phyloP scores from a whole-genome alignment of 2,113 vertebrate genomes.

The Cololabis saira region DNA sequence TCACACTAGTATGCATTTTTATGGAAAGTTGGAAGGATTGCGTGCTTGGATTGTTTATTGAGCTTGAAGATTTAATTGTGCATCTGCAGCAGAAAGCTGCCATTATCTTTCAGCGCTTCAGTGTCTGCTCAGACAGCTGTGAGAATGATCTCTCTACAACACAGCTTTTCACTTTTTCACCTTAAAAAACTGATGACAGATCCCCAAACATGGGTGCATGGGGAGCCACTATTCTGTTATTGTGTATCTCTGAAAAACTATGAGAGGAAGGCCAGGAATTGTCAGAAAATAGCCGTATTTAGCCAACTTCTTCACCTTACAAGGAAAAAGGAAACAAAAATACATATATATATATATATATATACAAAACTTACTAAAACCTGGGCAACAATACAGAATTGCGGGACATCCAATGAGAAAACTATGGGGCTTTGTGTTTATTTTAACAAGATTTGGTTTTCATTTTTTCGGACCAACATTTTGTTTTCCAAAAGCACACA shows the following conservation, averaged over 20 bases:
- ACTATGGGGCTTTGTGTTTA: too few relatives aligned
- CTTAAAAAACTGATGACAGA: slow-evolving; percentile 43
- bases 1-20: neutral
- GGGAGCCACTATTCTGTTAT: slow-evolving; percentile 22
- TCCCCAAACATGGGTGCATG: slow-evolving; percentile 41
- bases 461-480: too few relatives aligned
- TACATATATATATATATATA: slow-evolving; percentile 17
- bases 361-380: too few relatives aligned
- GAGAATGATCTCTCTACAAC: slow-evolving; percentile 32
- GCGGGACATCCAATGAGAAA: too few relatives aligned
- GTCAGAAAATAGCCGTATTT: slow-evolving; percentile 29
- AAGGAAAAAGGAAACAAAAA: neutral
- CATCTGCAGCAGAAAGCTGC: neutral
- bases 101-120: slow-evolving; percentile 7
- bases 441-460: too few relatives aligned
- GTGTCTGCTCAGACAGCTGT: slow-evolving; percentile 30
- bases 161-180: slow-evolving; percentile 29
- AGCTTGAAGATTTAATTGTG: slow-evolving; percentile 16
- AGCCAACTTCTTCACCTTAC: slow-evolving; percentile 27
- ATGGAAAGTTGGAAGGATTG: neutral
- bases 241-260: neutral
- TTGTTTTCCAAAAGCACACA: too few relatives aligned
- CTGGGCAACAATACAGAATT: too few relatives aligned
- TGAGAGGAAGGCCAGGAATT: slow-evolving; percentile 18
- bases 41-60: slow-evolving; percentile 21